Base-by-base conservation (phyloP, 2,113 vertebrate genomes). In the Sinosuthora webbiana region DNA sequence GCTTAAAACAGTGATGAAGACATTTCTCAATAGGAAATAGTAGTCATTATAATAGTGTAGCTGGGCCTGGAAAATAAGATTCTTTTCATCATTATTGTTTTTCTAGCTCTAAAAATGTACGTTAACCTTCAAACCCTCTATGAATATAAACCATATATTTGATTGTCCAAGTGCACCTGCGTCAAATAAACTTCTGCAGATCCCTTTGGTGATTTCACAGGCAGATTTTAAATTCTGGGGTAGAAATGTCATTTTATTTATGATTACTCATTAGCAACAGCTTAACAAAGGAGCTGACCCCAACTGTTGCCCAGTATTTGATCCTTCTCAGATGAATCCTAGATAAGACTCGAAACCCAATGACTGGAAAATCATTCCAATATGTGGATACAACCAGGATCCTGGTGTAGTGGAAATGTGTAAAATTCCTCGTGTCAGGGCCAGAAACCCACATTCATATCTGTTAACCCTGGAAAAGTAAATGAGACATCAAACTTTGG, bases 351-450 rank as follows among this genome's bases (percentile, higher is more conserved):
- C 65, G 19, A 25, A 70, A 31, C 10, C 5, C 35, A 68, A 1
- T 6, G 5, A 39, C 21, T 64, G 35, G 11, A 52, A 79, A 73
- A 80, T 50, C 5, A 33, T 79, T 88, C 33, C 18, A 14, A 2
- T 27, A 3, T 20, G 19, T 74, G 23, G 77, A 77, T 24, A 17
- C 4, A 80, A 1, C 4, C 59, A 37, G 37, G 23, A 35, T 18
- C 16, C 5, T 57, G 0, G 0, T 73, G 31, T 33, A 15, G 10
- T 49, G 37, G n/a, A 33, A 49, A 20, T 6, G 5, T 41, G 8
- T 52, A 12, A 28, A 23, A 81, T 21, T 50, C 5, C 7, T 80
- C n/a, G 18, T 21, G 4, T 35, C 42, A 50, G 20, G 5, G 12
- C n/a, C 33, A 62, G 60, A 56, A 78, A 24, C 5, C 2, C 15